phyloP scores from a whole-genome alignment of 2,888 invertebrate species.

The Carterocephalus palaemon region DNA sequence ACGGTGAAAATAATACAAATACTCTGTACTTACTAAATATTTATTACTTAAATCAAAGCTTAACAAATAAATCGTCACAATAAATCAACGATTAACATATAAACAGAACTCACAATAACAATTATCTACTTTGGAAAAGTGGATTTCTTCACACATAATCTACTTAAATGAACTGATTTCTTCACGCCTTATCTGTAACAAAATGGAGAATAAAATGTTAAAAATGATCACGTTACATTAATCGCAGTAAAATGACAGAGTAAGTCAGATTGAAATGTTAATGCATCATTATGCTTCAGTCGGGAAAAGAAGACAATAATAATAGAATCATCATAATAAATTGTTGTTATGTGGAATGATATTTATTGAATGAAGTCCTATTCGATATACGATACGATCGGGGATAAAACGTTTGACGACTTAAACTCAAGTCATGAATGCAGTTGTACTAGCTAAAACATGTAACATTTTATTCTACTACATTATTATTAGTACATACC shows the following conservation, averaged over 20 bases:
- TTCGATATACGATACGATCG: too few species aligned
- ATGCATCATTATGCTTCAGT: slow-evolving; percentile 61
- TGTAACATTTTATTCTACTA: too few species aligned
- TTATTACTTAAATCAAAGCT: slow-evolving; percentile 5
- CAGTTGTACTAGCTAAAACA: too few species aligned
- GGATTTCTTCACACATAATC: neutral
- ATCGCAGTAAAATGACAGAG: neutral
- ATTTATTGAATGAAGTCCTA: too few species aligned
- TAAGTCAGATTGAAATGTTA: slow-evolving; percentile 2
- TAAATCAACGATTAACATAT: slow-evolving; percentile 11
- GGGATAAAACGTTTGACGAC: too few species aligned
- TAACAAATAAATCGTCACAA: slow-evolving; percentile 4
- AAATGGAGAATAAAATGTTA: neutral
- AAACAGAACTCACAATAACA: slow-evolving; percentile 6
- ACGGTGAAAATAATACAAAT: slow-evolving; percentile 31
- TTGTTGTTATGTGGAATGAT: neutral
- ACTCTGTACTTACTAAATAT: slow-evolving; percentile 14
- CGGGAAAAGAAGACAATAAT: slow-evolving; percentile 75
- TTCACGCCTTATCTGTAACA: slow-evolving; percentile 12
- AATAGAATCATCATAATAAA: slow-evolving; percentile 46
- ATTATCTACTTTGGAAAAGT: slow-evolving; percentile 3
- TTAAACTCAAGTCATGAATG: too few species aligned
- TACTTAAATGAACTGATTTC: neutral
- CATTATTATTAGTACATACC: too few species aligned
- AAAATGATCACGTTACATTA: neutral